Percentiles rank a stretch among this genome's conserved stretches.
phyloP scores from a whole-genome alignment of 2,888 invertebrate genomes.

The Hemicrepidius hirtus region DNA sequence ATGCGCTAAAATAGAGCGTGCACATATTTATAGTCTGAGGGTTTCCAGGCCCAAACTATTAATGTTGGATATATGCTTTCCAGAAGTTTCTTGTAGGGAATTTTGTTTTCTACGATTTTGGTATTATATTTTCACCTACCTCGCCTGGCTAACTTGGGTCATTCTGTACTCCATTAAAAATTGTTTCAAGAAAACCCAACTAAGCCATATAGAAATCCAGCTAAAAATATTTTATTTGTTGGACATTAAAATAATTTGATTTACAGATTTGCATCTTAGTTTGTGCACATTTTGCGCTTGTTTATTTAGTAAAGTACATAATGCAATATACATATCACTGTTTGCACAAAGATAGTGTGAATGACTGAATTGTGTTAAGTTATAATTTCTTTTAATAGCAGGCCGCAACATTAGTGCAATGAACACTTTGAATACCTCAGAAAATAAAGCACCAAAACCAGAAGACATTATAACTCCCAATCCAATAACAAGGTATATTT shows the following conservation, averaged over 20 bases:
- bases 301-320: conserved; percentile 42
- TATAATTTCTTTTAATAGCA: conserved; percentile 56
- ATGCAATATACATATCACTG: conserved; percentile 30
- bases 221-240: background rate
- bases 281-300: conserved; percentile 40
- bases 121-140: too few relatives aligned
- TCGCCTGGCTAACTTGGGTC: too few relatives aligned
- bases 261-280: conserved; percentile 30
- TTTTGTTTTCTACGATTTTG: too few relatives aligned
- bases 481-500: conserved; percentile 67
- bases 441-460: conserved; percentile 63
- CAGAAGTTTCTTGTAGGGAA: too few relatives aligned
- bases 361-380: conserved; percentile 39
- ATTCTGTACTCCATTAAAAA: too few relatives aligned
- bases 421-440: conserved; percentile 61
- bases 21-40: too few relatives aligned
- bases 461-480: conserved; percentile 64
- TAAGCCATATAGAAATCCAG: too few relatives aligned
- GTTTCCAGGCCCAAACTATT: too few relatives aligned
- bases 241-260: conserved; percentile 34
- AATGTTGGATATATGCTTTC: too few relatives aligned
- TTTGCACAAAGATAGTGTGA: conserved; percentile 38
- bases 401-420: conserved; percentile 62
- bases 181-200: too few relatives aligned
- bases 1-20: too few relatives aligned